These are phyloP conservation scores for Danaus melanippus DNA, from an alignment of 1,140 invertebrate species.

Conservation along the genomic window DNA sequence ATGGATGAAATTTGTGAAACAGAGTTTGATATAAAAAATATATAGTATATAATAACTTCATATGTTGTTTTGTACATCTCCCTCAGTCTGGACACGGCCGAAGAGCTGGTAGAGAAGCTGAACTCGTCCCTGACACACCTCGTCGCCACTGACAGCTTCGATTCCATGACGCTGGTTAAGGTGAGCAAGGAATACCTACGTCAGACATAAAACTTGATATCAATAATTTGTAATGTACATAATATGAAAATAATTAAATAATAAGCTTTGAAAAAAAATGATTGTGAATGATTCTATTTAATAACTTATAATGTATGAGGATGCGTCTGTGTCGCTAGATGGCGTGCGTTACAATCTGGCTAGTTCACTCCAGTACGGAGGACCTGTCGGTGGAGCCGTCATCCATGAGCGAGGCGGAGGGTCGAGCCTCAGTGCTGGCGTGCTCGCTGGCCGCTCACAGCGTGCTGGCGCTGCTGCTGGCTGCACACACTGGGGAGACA, in stretches of 20 bases:
- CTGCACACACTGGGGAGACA: conserved; percentile 60
- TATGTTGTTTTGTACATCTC: not conserved
- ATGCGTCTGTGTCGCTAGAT: conserved; percentile 71
- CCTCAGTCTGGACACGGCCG: conserved; percentile 71
- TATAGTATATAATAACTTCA: no score
- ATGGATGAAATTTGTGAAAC: no score
- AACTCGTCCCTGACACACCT: conserved; percentile 81
- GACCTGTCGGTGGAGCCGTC: conserved; percentile 50
- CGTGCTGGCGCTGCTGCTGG: conserved; percentile 80
- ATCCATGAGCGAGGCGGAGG: conserved; percentile 73
- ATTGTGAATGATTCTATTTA: no score
- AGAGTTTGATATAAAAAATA: no score
- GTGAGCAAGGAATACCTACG: conserved; percentile 28
- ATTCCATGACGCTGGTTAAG: conserved; percentile 79
- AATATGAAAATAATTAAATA: no score
- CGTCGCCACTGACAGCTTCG: conserved; percentile 84
- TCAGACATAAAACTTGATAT: no score
- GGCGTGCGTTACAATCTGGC: conserved; percentile 82
- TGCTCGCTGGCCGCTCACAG: conserved; percentile 78
- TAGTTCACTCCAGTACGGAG: conserved; percentile 76
- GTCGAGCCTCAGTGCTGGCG: conserved; percentile 72
- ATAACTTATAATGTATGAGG: no score
- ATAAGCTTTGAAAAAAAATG: no score
- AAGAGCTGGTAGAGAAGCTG: conserved; percentile 74
- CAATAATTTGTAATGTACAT: no score